Conservation (phyloP, 2,113 vertebrate genomes). For the Phalacrocorax brasilianus region DNA sequence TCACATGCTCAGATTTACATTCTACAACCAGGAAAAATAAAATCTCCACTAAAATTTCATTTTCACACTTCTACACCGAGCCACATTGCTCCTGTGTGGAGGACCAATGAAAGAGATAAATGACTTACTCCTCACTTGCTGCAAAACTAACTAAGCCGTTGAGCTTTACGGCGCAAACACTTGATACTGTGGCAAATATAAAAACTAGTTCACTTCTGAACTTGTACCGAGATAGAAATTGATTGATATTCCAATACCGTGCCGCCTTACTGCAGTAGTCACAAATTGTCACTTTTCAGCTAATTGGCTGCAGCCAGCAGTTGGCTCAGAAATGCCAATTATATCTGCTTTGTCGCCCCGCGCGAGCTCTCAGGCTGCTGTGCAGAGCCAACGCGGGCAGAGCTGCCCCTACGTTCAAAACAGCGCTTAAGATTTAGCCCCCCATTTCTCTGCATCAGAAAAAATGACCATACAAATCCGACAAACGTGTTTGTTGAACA, state of each 20-base stretch:
- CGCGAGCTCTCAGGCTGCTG: background rate
- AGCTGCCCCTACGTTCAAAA: background rate
- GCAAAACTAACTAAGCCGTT: background rate
- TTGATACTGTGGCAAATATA: background rate
- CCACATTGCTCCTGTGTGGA: background rate
- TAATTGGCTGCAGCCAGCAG: constrained; percentile 57
- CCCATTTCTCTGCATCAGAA: background rate
- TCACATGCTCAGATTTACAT: background rate
- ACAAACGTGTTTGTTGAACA: background rate
- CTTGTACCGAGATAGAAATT: background rate
- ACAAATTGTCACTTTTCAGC: constrained; percentile 56
- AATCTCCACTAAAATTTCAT: background rate
- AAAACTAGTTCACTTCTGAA: background rate
- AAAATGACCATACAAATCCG: background rate
- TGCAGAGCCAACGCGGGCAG: background rate
- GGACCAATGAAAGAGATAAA: background rate
- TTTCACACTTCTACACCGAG: background rate
- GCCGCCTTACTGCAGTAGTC: constrained; percentile 8
- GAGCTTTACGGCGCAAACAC: constrained; percentile 2
- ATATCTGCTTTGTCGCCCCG: background rate
- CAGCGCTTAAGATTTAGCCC: background rate
- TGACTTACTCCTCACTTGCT: background rate
- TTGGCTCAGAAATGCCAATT: constrained; percentile 45
- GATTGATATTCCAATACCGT: constrained; percentile 28
- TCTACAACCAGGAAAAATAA: background rate